A percentile compares a stretch with the other conserved stretches of the same genome.
phyloP scores from a whole-genome alignment of 64 coral and sea anemone species.

The Stichodactyla mertensii region DNA sequence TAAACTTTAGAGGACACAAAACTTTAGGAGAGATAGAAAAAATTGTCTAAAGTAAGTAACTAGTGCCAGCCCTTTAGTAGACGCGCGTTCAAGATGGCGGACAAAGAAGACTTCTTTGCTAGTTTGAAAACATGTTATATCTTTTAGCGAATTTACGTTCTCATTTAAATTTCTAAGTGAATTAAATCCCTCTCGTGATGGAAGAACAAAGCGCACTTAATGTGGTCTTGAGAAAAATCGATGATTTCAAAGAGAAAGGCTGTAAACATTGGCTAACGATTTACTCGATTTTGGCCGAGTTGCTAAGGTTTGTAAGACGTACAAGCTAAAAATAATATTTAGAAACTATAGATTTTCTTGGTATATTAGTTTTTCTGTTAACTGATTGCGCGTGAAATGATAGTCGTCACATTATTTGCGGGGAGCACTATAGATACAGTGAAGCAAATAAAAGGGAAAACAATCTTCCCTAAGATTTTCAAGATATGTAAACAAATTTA shows the following conservation, averaged over 20 bases:
- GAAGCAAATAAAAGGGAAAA: too few species aligned
- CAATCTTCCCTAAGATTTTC: too few species aligned
- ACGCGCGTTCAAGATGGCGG: constrained; percentile 19
- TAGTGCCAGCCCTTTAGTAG: not conserved
- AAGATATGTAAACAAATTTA: too few species aligned
- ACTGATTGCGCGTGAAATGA: too few species aligned
- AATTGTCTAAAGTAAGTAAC: not conserved
- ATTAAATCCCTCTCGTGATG: not conserved
- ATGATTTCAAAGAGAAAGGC: not conserved
- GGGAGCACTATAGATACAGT: too few species aligned
- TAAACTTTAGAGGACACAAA: too few species aligned
- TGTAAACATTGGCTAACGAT: not conserved
- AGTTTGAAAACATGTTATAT: not conserved
- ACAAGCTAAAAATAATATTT: not conserved
- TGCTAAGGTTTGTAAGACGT: not conserved
- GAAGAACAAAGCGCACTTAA: not conserved
- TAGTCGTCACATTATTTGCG: too few species aligned
- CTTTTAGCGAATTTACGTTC: not conserved
- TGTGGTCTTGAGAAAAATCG: not conserved
- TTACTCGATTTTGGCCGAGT: not conserved
- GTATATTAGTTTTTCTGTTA: not conserved
- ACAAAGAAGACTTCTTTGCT: not conserved
- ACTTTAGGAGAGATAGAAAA: too few species aligned
- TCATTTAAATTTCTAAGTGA: not conserved
- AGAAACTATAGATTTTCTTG: not conserved